Base-by-base conservation (phyloP, 2,797 vertebrate species). In the Monodelphis domestica region DNA sequence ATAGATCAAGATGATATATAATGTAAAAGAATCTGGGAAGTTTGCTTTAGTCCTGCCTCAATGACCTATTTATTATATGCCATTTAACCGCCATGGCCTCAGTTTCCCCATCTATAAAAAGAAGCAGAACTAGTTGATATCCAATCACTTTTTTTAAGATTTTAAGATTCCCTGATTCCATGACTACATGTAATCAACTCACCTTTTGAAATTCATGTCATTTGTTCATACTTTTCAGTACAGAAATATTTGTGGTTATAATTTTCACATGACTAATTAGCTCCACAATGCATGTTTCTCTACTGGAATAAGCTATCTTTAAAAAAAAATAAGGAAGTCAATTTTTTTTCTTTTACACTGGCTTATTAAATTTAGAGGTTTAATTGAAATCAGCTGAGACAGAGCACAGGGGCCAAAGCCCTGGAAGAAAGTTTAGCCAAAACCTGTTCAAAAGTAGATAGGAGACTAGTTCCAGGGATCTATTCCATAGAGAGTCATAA, bases 321-420 rank as follows among this genome's bases (percentile, higher is more conserved):
- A 53, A 15, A 93, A 92, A 88, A 54, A 59, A 95, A 94, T 91
- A 54, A 59, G n/a, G n/a, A 33, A 38, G 21, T 50, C 87, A 94
- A 4, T 33, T 4, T 0, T 90, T 89, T 89, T 93, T 0, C 91
- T 87, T 89, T 92, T 54, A 89, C n/a, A 33, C 12, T 26, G 89
- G n/a, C 24, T 89, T 89, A 91, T 94, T 84, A 84, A 84, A 38
- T 70, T 94, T 5, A 63, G 53, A 5, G 4, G 3, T 0, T 45
- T 91, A 96, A 78, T 28, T 95, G 90, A 93, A 93, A 92, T 87
- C 24, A 90, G 4, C 28, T 94, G 78, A 93, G 87, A 63, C 53
- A 94, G 59, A 87, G 28, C 89, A 53, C 53, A 2, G 2, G 0
- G 54, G 17, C 52, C 51, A 33, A 26, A 91, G 70, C 17, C 50